Conservation (phyloP, 1,140 invertebrate species). For the Euura saliciscinereae region DNA sequence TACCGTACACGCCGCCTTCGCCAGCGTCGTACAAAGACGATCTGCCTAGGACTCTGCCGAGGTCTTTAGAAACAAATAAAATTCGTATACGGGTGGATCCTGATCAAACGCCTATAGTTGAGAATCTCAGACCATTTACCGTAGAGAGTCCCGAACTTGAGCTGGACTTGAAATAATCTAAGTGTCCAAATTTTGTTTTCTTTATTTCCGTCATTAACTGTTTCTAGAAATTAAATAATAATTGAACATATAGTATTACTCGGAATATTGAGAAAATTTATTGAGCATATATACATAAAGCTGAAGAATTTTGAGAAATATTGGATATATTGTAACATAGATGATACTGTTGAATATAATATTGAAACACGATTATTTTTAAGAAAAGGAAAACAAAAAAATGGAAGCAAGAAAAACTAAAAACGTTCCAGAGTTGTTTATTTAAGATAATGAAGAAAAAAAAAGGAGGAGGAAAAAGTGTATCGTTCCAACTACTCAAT, state of each 20-base stretch:
- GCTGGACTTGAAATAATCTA: constrained; percentile 54
- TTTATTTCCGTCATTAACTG: constrained; percentile 12
- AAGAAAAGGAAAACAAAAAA: neutral
- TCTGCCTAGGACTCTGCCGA: constrained; percentile 55
- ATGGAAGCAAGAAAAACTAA: neutral
- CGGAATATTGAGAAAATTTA: constrained; percentile 5
- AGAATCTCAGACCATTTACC: constrained; percentile 67
- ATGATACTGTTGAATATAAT: constrained; percentile 14
- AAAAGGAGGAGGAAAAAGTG: neutral
- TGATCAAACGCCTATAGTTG: constrained; percentile 72
- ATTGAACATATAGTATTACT: neutral
- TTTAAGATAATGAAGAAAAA: neutral
- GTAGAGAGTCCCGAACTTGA: constrained; percentile 62
- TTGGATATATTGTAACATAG: constrained; percentile 19
- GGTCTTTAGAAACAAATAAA: constrained; percentile 65
- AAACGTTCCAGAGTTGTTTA: neutral
- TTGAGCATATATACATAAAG: constrained; percentile 8
- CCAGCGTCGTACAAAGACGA: constrained; percentile 65
- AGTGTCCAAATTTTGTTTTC: neutral
- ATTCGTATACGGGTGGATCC: constrained; percentile 71
- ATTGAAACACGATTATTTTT: neutral
- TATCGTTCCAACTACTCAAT: neutral
- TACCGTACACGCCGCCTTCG: constrained; percentile 68
- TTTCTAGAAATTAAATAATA: neutral
- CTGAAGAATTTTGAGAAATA: neutral